These are phyloP conservation scores for Malurus splendens DNA, from an alignment of 2,797 vertebrate species.

Conservation along the genomic window DNA sequence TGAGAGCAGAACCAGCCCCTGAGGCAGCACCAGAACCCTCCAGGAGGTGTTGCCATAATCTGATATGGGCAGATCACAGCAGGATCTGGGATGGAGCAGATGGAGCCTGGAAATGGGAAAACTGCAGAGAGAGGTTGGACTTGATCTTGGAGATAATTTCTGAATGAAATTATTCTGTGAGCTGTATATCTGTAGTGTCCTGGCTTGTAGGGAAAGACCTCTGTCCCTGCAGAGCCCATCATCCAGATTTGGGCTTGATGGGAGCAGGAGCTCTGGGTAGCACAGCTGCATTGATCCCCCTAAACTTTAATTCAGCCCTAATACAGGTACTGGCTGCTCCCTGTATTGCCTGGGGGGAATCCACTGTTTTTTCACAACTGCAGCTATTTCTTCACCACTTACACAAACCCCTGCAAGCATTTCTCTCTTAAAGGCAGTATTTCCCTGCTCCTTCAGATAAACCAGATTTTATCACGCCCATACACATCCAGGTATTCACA, in stretches of 20 bases:
- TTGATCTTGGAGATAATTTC: background rate
- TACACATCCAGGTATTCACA: background rate
- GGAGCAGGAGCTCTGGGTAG: background rate
- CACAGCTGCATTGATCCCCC: background rate
- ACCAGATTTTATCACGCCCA: background rate
- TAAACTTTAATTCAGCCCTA: background rate
- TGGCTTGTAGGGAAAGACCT: background rate
- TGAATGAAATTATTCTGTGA: background rate
- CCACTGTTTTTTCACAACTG: background rate
- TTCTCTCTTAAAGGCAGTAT: background rate
- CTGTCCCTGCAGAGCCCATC: background rate
- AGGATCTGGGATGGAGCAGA: background rate
- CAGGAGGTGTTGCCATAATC: fast-evolving
- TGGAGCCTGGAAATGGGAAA: background rate
- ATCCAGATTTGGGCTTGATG: background rate
- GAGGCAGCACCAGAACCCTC: background rate
- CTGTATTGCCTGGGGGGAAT: background rate
- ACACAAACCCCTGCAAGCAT: background rate
- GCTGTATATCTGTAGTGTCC: background rate
- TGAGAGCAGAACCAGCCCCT: background rate
- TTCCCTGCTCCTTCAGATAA: background rate
- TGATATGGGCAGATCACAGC: fast-evolving
- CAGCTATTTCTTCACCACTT: background rate
- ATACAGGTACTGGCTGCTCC: background rate
- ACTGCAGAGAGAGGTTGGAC: background rate